Evolutionary conservation across 2,888 invertebrate genomes (phyloP), one percentile per base, ranked within the genome.

Genomic region (Yponomeuta evonymella): DNA sequence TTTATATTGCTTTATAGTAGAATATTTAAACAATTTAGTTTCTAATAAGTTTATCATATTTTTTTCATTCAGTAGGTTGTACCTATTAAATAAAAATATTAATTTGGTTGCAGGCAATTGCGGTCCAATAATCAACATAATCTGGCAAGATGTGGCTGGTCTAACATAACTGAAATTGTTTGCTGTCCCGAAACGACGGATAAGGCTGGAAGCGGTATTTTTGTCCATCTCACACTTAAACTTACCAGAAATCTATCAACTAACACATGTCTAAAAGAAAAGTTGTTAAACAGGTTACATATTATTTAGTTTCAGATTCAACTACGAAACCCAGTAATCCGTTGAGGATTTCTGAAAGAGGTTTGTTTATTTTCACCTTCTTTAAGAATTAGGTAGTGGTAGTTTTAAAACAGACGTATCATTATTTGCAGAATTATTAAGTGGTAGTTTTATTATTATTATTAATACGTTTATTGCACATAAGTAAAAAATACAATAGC

Each of bases 131-230:
- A 78, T 29, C 74, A 71, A n/a, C 85, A 87, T 74, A 73, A 79
- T 64, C 88, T 81, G 72, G 72, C 76, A 62, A 81, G 93, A 75
- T 93, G 93, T 79, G 90, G 93, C 0, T 93, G 93, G 70, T 75
- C 76, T 2, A 83, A 79, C 2, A 29, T 72, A 2, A 75, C 75
- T 33, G 93, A 93, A 81, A 80, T 93, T 48, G 89, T 93, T n/a
- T 93, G 93, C 75, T 93, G 93, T 75, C 91, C 92, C 9, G 75
- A 63, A 4, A 72, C 77, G 1, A 75, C 75, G 23, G 73, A 77
- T 58, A 85, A 81, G 75, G 83, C 80, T 78, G 86, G 86, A 75
- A 58, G 69, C 66, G 70, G 33, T 23, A 74, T 67, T 15, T 67
- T 43, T 67, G 30, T 67, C 15, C 9, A 15, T 5, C 30, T 67